A percentile compares a stretch with the other conserved stretches of the same genome.
Evolutionary conservation across 2,113 vertebrate species (phyloP).

Genomic region (Pelvicachromis taeniatus): DNA sequence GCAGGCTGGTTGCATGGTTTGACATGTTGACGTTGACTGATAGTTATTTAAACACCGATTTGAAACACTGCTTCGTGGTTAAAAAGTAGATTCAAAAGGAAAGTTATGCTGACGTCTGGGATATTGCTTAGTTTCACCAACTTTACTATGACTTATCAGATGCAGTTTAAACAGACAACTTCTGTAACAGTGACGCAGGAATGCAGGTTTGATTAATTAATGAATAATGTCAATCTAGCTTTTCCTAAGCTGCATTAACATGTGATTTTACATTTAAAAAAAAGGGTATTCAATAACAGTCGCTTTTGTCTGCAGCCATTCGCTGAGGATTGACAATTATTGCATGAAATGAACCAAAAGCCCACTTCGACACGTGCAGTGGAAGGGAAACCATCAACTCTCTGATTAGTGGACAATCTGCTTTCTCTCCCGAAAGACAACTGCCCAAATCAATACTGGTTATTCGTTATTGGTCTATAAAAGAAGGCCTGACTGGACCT

Average conservation of each 20-base stretch:
- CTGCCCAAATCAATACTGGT: not conserved
- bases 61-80: not conserved
- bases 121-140: not conserved
- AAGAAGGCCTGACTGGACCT: not conserved
- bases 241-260: not conserved
- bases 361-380: not conserved
- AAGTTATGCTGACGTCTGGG: not conserved
- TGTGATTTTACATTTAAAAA: not conserved
- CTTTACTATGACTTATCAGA: not conserved
- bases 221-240: not conserved
- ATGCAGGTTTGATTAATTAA: not conserved
- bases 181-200: not conserved
- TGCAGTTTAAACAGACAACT: not conserved
- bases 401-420: not conserved
- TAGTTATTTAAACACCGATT: not conserved
- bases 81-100: not conserved
- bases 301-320: not conserved
- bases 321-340: not conserved
- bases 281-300: not conserved
- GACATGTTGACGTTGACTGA: rapidly evolving
- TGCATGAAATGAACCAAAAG: not conserved
- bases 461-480: not conserved
- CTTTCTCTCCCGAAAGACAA: not conserved
- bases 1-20: not conserved
- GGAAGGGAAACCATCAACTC: not conserved